Conservation (phyloP, 1,140 invertebrate species). For the Steinernema feltiae region DNA sequence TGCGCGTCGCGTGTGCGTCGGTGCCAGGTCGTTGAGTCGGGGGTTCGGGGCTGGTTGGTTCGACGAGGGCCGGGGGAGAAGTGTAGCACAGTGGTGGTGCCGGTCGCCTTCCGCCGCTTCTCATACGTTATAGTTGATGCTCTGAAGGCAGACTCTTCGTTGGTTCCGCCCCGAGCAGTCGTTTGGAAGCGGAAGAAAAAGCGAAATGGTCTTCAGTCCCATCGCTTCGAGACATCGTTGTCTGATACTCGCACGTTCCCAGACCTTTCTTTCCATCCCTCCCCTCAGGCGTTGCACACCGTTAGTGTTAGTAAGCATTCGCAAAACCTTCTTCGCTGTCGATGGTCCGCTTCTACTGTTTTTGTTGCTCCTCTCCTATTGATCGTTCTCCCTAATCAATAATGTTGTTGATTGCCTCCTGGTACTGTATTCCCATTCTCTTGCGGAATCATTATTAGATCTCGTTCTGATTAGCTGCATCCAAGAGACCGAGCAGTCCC, state of each 20-base stretch:
- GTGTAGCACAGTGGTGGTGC: constrained; percentile 13
- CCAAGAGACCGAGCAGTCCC: not conserved
- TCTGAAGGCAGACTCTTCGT: not conserved
- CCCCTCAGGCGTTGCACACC: not conserved
- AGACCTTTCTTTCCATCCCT: not conserved
- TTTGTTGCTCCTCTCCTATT: not conserved
- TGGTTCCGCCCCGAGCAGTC: not conserved
- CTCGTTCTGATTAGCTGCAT: not conserved
- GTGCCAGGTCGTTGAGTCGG: constrained; percentile 12
- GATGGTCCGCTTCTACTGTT: not conserved
- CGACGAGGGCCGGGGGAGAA: constrained; percentile 1
- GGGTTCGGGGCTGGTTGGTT: constrained; percentile 3
- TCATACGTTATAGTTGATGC: constrained; percentile 10
- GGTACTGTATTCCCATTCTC: not conserved
- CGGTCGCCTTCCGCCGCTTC: constrained; percentile 14
- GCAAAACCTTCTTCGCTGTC: not conserved
- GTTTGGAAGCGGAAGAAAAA: constrained; percentile 8
- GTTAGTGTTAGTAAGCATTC: not conserved
- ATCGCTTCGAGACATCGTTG: not conserved
- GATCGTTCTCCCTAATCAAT: constrained; percentile 12
- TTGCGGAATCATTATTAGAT: not conserved
- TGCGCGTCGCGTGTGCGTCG: constrained; percentile 12
- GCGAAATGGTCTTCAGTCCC: not conserved
- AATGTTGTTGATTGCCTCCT: constrained; percentile 5
- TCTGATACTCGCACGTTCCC: not conserved